Evolutionary conservation across 2,888 invertebrate species (phyloP), one percentile per base, ranked within the genome.

Genomic region (Aleiodes leptofemur): DNA sequence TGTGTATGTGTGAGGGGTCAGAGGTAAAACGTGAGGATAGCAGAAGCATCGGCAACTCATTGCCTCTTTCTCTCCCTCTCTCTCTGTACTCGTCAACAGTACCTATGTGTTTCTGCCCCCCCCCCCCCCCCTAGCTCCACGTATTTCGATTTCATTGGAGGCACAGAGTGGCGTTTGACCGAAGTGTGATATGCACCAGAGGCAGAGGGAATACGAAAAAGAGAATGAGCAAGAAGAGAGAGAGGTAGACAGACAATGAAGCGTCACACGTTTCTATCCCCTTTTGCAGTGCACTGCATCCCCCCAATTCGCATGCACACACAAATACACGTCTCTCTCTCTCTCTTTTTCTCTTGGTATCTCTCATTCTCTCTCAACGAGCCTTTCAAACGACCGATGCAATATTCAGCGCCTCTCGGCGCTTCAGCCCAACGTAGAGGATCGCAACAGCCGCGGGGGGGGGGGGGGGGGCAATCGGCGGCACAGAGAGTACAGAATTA

Each of bases 321-420:
- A 55, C 64, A 23, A 57, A 74, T 74, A 69, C 23, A 23, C 23
- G 23, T 23, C 76, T 55, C 78, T 73, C 16, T 50, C 70, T 69
- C 55, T 31, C 14, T 51, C 23, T 66, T 11, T n/a, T 50, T 31
- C 57, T 1, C 64, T 68, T 34, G 53, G 64, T 50, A 75, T 78
- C 77, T 34, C 66, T 50, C 61, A 53, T 77, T 75, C 74, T 73
- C 75, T 76, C 72, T 72, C 74, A 74, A 77, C 78, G 78, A 78
- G 84, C 85, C 85, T 87, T 87, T 88, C 87, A 86, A 87, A 86
- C 85, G 85, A 83, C 84, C 88, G 85, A 88, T 89, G 89, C 89
- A 89, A 89, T 89, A 89, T 89, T 89, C 89, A 88, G 87, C 86
- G 86, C 83, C 86, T 85, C 85, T 84, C 78, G 79, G 79, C 77